Evolutionary conservation across 2,888 invertebrate species (phyloP).

Genomic region (Drosophila dives): DNA sequence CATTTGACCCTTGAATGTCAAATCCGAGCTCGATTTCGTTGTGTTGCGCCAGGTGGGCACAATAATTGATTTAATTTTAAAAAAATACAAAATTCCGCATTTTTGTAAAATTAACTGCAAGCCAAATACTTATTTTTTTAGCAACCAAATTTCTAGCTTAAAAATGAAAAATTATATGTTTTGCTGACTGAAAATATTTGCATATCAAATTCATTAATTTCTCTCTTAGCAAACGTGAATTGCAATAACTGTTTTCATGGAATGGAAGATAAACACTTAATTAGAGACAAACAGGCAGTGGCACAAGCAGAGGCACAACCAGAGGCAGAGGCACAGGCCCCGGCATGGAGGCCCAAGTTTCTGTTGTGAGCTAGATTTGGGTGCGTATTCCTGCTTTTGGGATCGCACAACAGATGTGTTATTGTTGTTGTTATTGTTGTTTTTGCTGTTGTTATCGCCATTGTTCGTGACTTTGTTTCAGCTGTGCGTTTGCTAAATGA

Average conservation of each 20-base stretch:
- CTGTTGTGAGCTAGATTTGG: constrained; percentile 3
- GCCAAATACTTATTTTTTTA: background rate
- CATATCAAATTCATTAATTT: background rate
- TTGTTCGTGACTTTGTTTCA: constrained; percentile 28
- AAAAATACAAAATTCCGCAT: background rate
- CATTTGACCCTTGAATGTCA: constrained; percentile 70
- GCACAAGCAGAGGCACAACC: background rate
- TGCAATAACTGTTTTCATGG: constrained; percentile 50
- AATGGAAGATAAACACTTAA: constrained; percentile 78
- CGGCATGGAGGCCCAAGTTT: constrained; percentile 12
- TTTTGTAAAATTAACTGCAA: background rate
- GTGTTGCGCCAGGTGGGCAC: constrained; percentile 2
- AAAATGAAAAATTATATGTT: background rate
- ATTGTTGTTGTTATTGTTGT: constrained; percentile 22
- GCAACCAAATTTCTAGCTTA: no score
- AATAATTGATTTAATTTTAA: background rate
- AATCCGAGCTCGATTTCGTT: constrained; percentile 23
- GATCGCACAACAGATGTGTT: constrained; percentile 43
- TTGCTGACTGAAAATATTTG: background rate
- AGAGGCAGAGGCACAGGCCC: background rate
- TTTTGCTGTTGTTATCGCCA: constrained; percentile 37
- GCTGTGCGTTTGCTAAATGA: constrained; percentile 47
- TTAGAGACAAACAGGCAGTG: constrained; percentile 44
- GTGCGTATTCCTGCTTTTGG: constrained; percentile 9
- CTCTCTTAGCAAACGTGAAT: background rate